These are phyloP conservation scores for Saguinus imperator DNA, from an alignment of 2,113 vertebrate genomes.

Conservation along the genomic window DNA sequence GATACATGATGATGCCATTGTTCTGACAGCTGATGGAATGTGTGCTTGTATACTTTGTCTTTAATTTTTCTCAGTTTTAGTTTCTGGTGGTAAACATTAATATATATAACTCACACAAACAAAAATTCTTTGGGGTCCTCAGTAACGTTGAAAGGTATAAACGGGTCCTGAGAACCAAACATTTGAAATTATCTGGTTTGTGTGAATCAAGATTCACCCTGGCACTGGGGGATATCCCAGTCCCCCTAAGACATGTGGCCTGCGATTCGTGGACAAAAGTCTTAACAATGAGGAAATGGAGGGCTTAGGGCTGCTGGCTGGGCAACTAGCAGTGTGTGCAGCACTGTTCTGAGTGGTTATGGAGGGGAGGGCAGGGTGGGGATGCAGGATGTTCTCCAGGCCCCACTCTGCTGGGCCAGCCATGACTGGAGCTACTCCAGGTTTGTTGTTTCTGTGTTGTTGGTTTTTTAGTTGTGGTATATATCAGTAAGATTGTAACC, in stretches of 20 bases:
- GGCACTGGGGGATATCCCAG: neutral
- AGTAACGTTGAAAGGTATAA: neutral
- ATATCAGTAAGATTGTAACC: neutral
- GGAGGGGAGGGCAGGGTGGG: too few species aligned
- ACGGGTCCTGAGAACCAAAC: neutral
- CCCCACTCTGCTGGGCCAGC: neutral
- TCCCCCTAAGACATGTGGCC: neutral
- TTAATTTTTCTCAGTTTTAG: slow-evolving; percentile 25
- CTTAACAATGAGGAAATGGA: neutral
- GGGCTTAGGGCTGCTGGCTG: neutral
- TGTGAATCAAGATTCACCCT: neutral
- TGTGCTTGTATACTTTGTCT: neutral
- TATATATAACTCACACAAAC: neutral
- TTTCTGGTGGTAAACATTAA: neutral
- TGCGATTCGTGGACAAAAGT: neutral
- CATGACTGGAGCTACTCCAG: neutral
- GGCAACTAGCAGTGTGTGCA: neutral
- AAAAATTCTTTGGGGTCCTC: neutral
- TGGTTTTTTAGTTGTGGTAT: neutral
- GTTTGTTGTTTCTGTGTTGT: neutral
- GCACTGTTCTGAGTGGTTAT: too few species aligned
- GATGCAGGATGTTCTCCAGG: neutral
- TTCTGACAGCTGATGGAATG: neutral
- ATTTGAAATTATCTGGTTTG: neutral
- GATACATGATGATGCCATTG: neutral